Evolutionary conservation across 2,888 invertebrate genomes (phyloP).

Genomic region (Tenthredo amoena): DNA sequence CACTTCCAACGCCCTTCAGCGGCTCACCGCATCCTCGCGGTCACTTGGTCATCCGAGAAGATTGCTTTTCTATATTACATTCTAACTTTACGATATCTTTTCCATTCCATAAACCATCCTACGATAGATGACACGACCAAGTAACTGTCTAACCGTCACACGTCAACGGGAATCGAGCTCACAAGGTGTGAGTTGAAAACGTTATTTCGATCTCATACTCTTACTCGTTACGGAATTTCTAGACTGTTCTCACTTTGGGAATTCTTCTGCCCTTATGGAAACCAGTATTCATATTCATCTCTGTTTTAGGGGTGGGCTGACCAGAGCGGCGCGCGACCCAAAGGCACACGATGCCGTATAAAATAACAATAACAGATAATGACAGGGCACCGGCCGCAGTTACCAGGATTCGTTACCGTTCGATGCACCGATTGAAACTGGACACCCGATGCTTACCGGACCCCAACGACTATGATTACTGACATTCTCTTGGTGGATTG

Average conservation of each 20-base stretch:
- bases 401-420: slow-evolving; percentile 72
- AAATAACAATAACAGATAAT: slow-evolving; percentile 65
- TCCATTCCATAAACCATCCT: slow-evolving; percentile 14
- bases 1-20: slow-evolving; percentile 11
- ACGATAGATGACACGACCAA: background rate
- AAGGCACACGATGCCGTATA: slow-evolving; percentile 42
- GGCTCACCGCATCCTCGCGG: background rate
- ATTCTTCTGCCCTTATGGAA: background rate
- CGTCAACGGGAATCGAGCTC: background rate
- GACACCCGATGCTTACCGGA: slow-evolving; percentile 73
- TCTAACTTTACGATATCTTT: slow-evolving; percentile 13
- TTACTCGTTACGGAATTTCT: background rate
- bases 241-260: background rate
- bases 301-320: background rate
- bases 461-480: slow-evolving; percentile 72
- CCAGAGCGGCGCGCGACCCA: slow-evolving; percentile 41
- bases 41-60: slow-evolving; percentile 36
- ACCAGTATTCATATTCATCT: background rate
- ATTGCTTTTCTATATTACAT: slow-evolving; percentile 45
- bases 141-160: background rate
- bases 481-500: slow-evolving; percentile 63
- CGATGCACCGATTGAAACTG: slow-evolving; percentile 72
- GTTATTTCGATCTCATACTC: background rate
- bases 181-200: background rate
- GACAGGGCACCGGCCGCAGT: slow-evolving; percentile 65